Percentiles rank a stretch among this genome's conserved stretches.
These are phyloP conservation scores for Lordiphosa fenestrarum DNA, from an alignment of 2,888 invertebrate species.

Conservation along the genomic window DNA sequence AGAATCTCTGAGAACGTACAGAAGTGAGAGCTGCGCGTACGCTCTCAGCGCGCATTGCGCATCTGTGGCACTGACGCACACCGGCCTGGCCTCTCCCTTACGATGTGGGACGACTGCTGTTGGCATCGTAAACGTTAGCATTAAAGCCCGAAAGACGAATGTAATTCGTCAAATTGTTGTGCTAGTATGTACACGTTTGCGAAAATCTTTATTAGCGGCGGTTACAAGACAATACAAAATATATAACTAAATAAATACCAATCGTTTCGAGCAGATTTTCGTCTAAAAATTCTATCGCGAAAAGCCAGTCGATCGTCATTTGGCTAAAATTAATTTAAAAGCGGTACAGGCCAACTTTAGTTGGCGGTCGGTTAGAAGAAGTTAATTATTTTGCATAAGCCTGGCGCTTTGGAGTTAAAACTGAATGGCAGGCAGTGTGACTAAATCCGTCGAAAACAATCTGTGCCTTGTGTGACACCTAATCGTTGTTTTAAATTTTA, in stretches of 20 bases:
- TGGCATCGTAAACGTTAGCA: conserved; percentile 49
- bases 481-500: too few relatives aligned
- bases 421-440: too few relatives aligned
- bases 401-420: too few relatives aligned
- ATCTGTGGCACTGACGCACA: conserved; percentile 6
- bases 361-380: too few relatives aligned
- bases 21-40: conserved; percentile 2
- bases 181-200: conserved; percentile 44
- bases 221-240: conserved; percentile 13
- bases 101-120: conserved; percentile 9
- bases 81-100: conserved; percentile 8
- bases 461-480: too few relatives aligned
- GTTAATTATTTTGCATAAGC: too few relatives aligned
- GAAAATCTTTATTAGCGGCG: conserved; percentile 26
- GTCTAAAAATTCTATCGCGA: not conserved
- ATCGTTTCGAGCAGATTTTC: not conserved
- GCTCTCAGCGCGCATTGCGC: conserved; percentile 10
- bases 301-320: not conserved
- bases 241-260: conserved; percentile 6
- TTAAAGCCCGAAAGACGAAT: conserved; percentile 56
- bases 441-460: too few relatives aligned
- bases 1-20: not conserved
- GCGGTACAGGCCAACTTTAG: too few relatives aligned
- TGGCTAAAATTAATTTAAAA: too few relatives aligned
- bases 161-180: conserved; percentile 63